Evolutionary conservation across 1,140 invertebrate genomes (phyloP), one percentile per base, ranked within the genome.

Genomic region (Cryptotermes secundus): DNA sequence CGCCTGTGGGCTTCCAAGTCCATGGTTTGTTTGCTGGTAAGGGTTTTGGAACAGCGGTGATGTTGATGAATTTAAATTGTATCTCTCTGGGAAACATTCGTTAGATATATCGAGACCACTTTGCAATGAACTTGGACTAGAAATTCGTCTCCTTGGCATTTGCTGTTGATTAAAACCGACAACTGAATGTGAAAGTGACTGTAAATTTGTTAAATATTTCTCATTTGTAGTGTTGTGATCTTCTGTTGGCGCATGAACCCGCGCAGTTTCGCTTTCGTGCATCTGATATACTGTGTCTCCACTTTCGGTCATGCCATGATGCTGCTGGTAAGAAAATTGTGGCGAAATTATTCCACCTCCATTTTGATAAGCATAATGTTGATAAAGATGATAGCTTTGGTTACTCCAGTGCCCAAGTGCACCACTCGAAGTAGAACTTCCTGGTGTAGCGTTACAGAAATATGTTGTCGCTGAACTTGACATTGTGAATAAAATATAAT

Each of bases 371-470:
- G 26, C 59, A 4, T 72, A 72, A 72, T 72, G n/a, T 72, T 72
- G 59, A 72, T 72, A 72, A 72, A 72, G 31, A 31, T 72, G 59
- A 72, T 72, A 72, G n/a, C 31, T 72, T 31, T 72, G 59, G 59
- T 72, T 72, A n/a, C n/a, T n/a, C 59, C 59, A 72, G 14, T 72
- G 31, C n/a, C 59, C 59, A 72, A 72, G 59, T 9, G 59, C 7
- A 12, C n/a, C n/a, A 72, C 59, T 72, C 2, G 59, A 31, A 14
- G 59, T 26, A n/a, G 59, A 72, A 3, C 7, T n/a, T 14, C 59
- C 59, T 72, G 59, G 7, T 31, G 59, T 72, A n/a, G 26, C 59
- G n/a, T 72, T 72, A 10, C 26, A 26, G 59, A 72, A 31, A 72
- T 31, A 72, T 2, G 59, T 72, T 14, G 59, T 72, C 9, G 59